Percentiles rank a stretch among this genome's conserved stretches.
These are phyloP conservation scores for Elgaria multicarinata DNA, from an alignment of 2,113 vertebrate genomes.

Conservation along the genomic window DNA sequence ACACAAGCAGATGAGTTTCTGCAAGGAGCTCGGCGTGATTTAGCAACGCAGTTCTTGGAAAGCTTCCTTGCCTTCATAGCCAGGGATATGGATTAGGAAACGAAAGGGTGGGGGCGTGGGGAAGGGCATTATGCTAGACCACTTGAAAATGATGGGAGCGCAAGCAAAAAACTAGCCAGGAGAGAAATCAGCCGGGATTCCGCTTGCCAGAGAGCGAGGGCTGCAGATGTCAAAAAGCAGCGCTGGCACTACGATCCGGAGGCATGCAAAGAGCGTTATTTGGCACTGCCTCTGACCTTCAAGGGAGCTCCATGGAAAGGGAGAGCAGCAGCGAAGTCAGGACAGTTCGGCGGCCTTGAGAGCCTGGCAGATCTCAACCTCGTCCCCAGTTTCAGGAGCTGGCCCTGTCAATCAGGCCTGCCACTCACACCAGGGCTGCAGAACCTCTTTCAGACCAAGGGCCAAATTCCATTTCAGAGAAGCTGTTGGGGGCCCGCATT, in stretches of 20 bases:
- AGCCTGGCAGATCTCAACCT: neutral
- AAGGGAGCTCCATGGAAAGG: neutral
- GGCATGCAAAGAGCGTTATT: neutral
- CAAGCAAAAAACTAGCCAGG: neutral
- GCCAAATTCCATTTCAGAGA: no score
- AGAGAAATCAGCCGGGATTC: neutral
- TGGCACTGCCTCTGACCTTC: neutral
- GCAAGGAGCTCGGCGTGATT: neutral
- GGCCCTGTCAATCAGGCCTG: neutral
- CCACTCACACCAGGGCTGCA: neutral
- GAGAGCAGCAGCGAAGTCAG: neutral
- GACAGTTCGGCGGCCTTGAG: neutral
- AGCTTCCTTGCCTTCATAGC: neutral
- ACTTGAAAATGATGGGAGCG: neutral
- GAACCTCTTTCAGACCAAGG: no score
- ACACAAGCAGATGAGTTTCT: neutral
- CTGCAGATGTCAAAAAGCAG: neutral
- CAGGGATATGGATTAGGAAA: neutral
- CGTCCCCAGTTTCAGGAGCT: no score
- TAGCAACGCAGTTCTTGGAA: neutral
- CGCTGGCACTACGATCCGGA: neutral
- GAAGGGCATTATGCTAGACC: neutral
- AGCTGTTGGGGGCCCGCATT: no score
- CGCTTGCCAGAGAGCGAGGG: neutral
- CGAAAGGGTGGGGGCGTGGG: neutral